Evolutionary conservation across 2,797 vertebrate genomes (phyloP).

Genomic region (Onychomys arenicola): DNA sequence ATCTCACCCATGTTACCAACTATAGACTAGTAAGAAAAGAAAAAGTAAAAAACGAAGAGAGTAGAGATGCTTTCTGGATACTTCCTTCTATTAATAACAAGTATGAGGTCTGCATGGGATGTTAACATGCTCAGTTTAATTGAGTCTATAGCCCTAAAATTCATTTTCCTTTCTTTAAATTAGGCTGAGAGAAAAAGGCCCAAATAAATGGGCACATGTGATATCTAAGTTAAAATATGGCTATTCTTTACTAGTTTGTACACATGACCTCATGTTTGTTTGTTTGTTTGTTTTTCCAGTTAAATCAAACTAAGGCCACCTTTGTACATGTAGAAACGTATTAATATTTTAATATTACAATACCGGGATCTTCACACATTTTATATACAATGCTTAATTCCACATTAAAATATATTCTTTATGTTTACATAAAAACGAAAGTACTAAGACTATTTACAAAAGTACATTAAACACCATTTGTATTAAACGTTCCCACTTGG

Average conservation of each 20-base stretch:
- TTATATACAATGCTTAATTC: slow-evolving; percentile 86
- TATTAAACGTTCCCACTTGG: slow-evolving; percentile 79
- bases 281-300: neutral
- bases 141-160: neutral
- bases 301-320: slow-evolving; percentile 59
- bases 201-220: neutral
- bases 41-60: neutral
- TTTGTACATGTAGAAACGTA: slow-evolving; percentile 80
- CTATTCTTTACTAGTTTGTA: neutral
- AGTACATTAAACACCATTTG: slow-evolving; percentile 82
- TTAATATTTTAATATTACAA: slow-evolving; percentile 85
- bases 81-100: neutral
- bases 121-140: neutral
- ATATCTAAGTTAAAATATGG: neutral
- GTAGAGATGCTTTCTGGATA: neutral
- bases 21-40: neutral
- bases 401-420: slow-evolving; percentile 85
- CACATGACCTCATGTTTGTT: neutral
- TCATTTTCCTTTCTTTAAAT: neutral
- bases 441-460: slow-evolving; percentile 90
- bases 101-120: neutral
- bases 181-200: slow-evolving; percentile 4
- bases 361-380: slow-evolving; percentile 75
- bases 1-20: neutral
- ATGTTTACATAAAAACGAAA: slow-evolving; percentile 90